Conservation (phyloP, 2,888 invertebrate species). For the Diogma glabrata region DNA sequence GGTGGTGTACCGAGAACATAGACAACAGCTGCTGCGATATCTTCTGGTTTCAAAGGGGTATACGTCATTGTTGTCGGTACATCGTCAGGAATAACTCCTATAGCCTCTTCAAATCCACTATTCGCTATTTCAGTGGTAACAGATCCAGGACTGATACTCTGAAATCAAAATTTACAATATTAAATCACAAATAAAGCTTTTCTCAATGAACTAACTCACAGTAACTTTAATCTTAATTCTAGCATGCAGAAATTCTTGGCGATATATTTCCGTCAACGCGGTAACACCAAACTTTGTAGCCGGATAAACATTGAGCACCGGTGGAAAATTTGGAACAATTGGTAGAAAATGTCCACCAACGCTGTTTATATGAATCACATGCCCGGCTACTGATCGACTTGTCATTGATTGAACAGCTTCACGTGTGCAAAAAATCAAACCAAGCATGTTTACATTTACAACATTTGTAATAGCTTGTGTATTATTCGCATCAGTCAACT, state of each 20-base stretch:
- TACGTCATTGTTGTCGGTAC: too few species aligned
- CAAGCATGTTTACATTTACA: constrained; percentile 37
- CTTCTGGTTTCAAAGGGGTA: background rate
- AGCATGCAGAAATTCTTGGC: constrained; percentile 27
- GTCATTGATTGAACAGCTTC: constrained; percentile 40
- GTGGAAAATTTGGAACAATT: constrained; percentile 13
- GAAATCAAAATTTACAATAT: background rate
- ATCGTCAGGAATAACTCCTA: background rate
- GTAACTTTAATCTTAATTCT: constrained; percentile 8
- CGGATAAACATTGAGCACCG: constrained; percentile 24
- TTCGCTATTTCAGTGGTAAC: constrained; percentile 5
- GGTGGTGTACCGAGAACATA: constrained; percentile 4
- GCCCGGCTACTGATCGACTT: constrained; percentile 31
- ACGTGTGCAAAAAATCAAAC: constrained; percentile 34
- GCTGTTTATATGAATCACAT: constrained; percentile 38
- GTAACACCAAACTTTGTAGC: constrained; percentile 29
- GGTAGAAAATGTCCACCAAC: constrained; percentile 38
- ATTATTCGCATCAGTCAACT: constrained; percentile 17
- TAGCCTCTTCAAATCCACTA: too few species aligned
- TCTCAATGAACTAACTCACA: constrained; percentile 14
- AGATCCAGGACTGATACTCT: constrained; percentile 7
- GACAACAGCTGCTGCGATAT: background rate
- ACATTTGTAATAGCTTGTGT: constrained; percentile 27
- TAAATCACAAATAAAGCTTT: background rate
- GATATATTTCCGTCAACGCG: constrained; percentile 27